Evolutionary conservation across 1,140 invertebrate genomes (phyloP), one percentile per base, ranked within the genome.

Genomic region (Aphidius ervi): DNA sequence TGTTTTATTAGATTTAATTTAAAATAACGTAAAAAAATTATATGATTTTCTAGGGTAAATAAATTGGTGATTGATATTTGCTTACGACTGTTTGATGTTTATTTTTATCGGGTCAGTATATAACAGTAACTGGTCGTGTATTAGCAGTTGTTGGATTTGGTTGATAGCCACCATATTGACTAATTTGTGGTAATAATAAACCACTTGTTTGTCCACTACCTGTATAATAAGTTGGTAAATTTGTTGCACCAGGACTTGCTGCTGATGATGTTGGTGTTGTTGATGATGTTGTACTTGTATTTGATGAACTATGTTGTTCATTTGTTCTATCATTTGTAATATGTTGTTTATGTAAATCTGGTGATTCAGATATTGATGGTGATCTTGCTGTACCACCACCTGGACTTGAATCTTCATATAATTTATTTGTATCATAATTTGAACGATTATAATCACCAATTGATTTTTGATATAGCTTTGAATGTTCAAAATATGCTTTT

Each of bases 51-150:
- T 57, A 62, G 16, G 61, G 53, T 58, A 48, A 47, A 58, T 65
- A 65, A 42, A 62, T 61, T 52, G 63, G 48, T 37, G 62, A 56
- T 62, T 56, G 61, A 50, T 69, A 69, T 57, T 73, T 67, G 56
- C 65, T 70, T 52, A 74, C 63, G 53, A 73, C 65, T 49, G 72
- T 69, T 75, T 67, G 69, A 55, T 75, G 70, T 73, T 79, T 79
- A 31, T 72, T 65, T 70, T 78, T 79, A 68, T 88, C 86, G 84
- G 88, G 89, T 92, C 90, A 93, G 84, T 92, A 92, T 84, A 93
- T 91, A 62, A 93, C 90, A 45, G 90, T 89, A 9, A 93, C 76
- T 2, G 91, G 91, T 70, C 90, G 82, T 69, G 92, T 91, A 20
- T 84, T 79, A 64, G 84, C 81, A 63, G 82, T 82, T 37, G 75